phyloP scores from a whole-genome alignment of 2,113 vertebrate species.

The Perca fluviatilis region DNA sequence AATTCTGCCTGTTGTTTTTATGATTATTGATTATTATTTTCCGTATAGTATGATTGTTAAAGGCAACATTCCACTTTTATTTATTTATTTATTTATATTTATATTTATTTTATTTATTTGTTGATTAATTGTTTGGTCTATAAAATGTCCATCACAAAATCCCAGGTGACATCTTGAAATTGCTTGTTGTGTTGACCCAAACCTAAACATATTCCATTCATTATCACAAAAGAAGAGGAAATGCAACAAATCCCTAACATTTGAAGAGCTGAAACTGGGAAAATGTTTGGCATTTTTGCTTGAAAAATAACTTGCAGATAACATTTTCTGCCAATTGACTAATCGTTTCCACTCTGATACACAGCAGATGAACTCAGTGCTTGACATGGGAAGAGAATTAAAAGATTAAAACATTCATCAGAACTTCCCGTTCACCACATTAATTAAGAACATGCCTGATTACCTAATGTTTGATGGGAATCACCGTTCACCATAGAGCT shows the following conservation, averaged over 20 bases:
- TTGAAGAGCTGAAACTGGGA: too few species aligned
- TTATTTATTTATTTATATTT: background rate
- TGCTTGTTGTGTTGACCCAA: background rate
- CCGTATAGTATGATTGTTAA: background rate
- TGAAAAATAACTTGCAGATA: background rate
- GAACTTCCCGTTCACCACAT: background rate
- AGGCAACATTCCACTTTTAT: background rate
- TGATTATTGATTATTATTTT: background rate
- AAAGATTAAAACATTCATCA: background rate
- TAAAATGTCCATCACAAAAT: background rate
- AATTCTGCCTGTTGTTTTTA: background rate
- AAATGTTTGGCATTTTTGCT: background rate
- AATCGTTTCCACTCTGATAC: too few species aligned
- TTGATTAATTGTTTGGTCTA: background rate
- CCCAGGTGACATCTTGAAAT: background rate
- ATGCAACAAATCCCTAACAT: too few species aligned
- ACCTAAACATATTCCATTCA: background rate
- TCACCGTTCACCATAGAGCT: background rate
- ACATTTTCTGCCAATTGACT: background rate
- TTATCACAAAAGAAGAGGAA: too few species aligned
- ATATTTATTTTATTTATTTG: background rate
- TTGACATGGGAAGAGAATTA: background rate
- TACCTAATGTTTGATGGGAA: background rate
- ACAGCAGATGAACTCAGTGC: background rate
- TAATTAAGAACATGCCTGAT: slow-evolving; percentile 11